These are phyloP conservation scores for Poecilus cupreus DNA, from an alignment of 2,888 invertebrate species.

Conservation along the genomic window DNA sequence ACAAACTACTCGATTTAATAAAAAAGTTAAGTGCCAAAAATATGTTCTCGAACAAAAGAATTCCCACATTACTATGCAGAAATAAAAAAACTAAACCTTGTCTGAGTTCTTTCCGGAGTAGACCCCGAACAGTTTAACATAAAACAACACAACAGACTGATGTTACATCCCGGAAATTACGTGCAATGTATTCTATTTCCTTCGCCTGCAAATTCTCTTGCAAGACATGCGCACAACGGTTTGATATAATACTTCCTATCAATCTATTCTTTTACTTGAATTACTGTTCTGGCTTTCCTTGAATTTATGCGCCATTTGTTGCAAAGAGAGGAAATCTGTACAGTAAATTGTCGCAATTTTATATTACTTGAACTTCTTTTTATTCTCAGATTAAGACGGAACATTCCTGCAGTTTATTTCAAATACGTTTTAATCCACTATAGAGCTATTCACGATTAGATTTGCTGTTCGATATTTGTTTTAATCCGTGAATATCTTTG, in stretches of 20 bases:
- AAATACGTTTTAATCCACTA: too few species aligned
- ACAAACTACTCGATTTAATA: too few species aligned
- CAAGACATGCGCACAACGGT: constrained; percentile 31
- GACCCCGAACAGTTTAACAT: constrained; percentile 25
- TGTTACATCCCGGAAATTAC: constrained; percentile 62
- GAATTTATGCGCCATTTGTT: constrained; percentile 22
- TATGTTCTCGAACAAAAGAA: not conserved
- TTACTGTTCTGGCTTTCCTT: constrained; percentile 5
- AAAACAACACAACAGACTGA: constrained; percentile 45
- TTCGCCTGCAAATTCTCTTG: constrained; percentile 39
- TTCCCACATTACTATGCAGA: constrained; percentile 16
- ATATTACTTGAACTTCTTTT: not conserved
- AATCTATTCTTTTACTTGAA: constrained; percentile 26
- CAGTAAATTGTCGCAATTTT: not conserved
- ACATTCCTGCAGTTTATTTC: too few species aligned
- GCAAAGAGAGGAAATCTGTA: constrained; percentile 3
- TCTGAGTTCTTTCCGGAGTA: constrained; percentile 23
- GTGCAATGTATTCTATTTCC: constrained; percentile 62
- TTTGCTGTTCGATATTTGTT: too few species aligned
- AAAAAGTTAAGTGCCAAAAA: constrained; percentile 2
- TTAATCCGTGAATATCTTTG: too few species aligned
- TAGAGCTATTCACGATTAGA: too few species aligned
- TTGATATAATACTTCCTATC: constrained; percentile 30
- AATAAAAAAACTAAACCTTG: constrained; percentile 9
- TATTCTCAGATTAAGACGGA: not conserved